Conservation (phyloP, 2,888 invertebrate genomes). For the Crepidodera aurea region DNA sequence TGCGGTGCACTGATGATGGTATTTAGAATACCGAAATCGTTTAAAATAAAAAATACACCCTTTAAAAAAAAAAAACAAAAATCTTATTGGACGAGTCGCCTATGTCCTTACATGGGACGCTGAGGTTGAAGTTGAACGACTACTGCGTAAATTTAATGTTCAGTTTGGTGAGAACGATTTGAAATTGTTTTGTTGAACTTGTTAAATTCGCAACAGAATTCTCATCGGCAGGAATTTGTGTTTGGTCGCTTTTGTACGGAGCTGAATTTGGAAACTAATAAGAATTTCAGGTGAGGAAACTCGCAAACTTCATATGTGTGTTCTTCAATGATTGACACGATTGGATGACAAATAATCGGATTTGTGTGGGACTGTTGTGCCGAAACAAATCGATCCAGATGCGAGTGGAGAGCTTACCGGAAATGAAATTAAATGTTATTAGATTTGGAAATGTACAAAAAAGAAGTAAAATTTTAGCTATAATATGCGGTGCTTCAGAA, state of each 20-base stretch:
- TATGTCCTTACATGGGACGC: background rate
- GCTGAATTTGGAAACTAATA: slow-evolving; percentile 11
- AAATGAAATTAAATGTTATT: too few species aligned
- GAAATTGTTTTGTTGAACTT: slow-evolving; percentile 27
- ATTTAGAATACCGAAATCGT: too few species aligned
- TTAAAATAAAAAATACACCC: too few species aligned
- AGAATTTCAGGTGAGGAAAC: slow-evolving; percentile 14
- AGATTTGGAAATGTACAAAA: too few species aligned
- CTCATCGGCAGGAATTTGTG: slow-evolving; percentile 11
- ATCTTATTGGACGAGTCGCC: background rate
- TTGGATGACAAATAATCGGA: background rate
- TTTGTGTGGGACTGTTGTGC: too few species aligned
- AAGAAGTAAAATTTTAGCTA: too few species aligned
- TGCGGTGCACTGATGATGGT: too few species aligned
- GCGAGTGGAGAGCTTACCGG: too few species aligned
- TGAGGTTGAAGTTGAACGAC: slow-evolving; percentile 5
- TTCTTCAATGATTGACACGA: background rate
- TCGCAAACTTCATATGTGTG: background rate
- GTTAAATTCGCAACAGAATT: slow-evolving; percentile 18
- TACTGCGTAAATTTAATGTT: slow-evolving; percentile 17
- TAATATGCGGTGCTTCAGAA: too few species aligned
- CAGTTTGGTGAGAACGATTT: slow-evolving; percentile 17
- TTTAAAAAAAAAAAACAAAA: too few species aligned
- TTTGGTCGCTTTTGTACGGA: background rate
- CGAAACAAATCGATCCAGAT: too few species aligned